phyloP scores from a whole-genome alignment of 2,888 invertebrate species.

The Lepidocyrtinus sp. region DNA sequence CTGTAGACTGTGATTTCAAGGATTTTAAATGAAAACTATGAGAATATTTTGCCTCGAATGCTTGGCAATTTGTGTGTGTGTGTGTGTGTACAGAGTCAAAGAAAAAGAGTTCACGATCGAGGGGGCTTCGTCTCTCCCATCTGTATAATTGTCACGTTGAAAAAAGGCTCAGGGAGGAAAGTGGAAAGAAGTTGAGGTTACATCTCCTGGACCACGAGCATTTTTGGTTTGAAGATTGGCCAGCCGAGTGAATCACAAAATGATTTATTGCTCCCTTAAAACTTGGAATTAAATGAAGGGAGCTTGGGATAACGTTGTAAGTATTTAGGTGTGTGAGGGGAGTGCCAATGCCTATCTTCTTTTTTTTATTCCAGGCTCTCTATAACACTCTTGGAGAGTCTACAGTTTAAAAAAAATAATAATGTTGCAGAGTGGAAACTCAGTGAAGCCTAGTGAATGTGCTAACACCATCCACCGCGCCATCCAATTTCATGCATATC shows the following conservation, averaged over 20 bases:
- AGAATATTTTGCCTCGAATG: constrained; percentile 7
- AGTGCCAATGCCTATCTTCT: constrained; percentile 1
- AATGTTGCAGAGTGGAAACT: background rate
- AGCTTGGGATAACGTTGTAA: constrained; percentile 38
- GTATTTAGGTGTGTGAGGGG: constrained; percentile 32
- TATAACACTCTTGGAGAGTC: background rate
- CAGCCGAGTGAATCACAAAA: constrained; percentile 59
- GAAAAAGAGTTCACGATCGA: constrained; percentile 7
- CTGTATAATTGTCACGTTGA: constrained; percentile 61
- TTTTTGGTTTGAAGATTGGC: constrained; percentile 50
- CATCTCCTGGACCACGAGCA: constrained; percentile 28
- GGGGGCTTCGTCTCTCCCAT: constrained; percentile 29
- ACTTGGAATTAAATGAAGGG: constrained; percentile 60
- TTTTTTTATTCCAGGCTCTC: background rate
- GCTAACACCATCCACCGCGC: constrained; percentile 26
- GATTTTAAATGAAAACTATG: constrained; percentile 7
- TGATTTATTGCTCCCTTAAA: constrained; percentile 60
- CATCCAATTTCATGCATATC: constrained; percentile 54
- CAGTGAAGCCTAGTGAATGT: constrained; percentile 21
- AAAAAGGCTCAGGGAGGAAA: constrained; percentile 51
- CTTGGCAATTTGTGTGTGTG: background rate
- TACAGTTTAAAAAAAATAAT: no score
- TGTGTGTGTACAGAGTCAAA: no score
- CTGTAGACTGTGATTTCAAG: constrained; percentile 3
- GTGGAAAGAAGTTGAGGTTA: constrained; percentile 54